phyloP scores from a whole-genome alignment of 2,113 vertebrate genomes.

The Sylvia atricapilla region DNA sequence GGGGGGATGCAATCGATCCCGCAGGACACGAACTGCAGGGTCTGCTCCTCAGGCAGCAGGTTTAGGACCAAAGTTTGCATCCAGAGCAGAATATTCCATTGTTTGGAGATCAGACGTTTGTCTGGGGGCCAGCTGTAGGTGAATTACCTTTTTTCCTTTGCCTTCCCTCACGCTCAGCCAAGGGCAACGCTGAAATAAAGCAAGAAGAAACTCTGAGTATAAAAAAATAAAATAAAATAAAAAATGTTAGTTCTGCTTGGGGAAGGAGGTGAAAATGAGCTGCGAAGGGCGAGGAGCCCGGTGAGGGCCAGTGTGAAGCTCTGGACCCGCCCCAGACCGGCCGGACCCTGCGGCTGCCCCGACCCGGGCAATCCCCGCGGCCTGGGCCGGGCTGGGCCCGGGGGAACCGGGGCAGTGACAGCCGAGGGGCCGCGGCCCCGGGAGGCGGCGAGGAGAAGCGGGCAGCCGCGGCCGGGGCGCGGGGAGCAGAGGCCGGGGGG shows the following conservation, averaged over 20 bases:
- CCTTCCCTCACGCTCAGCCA: not conserved
- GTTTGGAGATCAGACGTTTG: not conserved
- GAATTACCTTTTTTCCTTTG: not conserved
- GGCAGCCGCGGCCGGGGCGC: not conserved
- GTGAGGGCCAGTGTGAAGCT: not conserved
- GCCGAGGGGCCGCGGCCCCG: not conserved
- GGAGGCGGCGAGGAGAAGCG: too few species aligned
- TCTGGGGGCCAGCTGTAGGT: not conserved
- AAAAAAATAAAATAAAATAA: not conserved
- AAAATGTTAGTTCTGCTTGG: not conserved
- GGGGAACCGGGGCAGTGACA: not conserved
- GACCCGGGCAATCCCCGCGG: not conserved
- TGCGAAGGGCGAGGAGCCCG: not conserved
- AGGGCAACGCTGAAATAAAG: not conserved
- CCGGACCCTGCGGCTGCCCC: not conserved
- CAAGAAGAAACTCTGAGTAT: not conserved
- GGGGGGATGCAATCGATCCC: not conserved
- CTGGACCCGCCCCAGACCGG: not conserved
- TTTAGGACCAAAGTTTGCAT: not conserved
- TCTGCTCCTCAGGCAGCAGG: not conserved
- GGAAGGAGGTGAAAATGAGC: not conserved
- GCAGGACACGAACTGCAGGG: not conserved
- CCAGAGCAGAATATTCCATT: not conserved
- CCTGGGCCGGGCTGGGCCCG: not conserved
- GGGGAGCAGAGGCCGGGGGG: not conserved